Base-by-base conservation (phyloP, 2,113 vertebrate species). In the Petroica traversi region DNA sequence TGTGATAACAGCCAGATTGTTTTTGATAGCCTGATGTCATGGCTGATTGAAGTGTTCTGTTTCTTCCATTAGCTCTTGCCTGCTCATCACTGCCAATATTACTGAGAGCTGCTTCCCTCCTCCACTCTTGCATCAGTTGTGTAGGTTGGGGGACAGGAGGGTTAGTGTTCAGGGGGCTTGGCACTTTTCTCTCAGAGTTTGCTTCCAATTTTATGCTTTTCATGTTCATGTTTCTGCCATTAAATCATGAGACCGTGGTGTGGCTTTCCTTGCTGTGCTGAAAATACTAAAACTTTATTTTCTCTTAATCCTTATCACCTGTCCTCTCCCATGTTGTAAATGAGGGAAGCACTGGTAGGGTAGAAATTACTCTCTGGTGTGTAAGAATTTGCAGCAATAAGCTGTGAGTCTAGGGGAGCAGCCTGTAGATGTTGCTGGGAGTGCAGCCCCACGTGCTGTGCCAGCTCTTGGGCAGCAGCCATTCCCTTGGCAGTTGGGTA, bases 301-400 rank as follows among this genome's bases (percentile, higher is more conserved):
- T 89, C 29, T 68, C 87, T 86, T 97, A 97, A 97, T 98, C 94
- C 96, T 94, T 69, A 77, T 96, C 97, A 97, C 97, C 97, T 97
- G 97, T 97, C 85, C 78, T 84, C 26, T 93, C 76, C 45, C 22
- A 16, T 66, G 41, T 61, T 88, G 48, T 78, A n/a, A 83, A 93
- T 34, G 57, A 64, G 62, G 54, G 73, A 52, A 41, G 46, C 62
- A 61, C 25, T 66, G 41, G 3, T 6, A 3, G n/a, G 52, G 48
- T 67, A 87, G 77, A 69, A 95, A 40, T 83, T 55, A 48, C 3
- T 4, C 40, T 64, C 24, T 49, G 66, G 22, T 49, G 73, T 29
- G 1, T n/a, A 58, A 51, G 45, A 54, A n/a, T 68, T 52, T 62
- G 59, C 45, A 57, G 49, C 26, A 34, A 25, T 41, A 51, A 25